Conservation (phyloP, 1,140 invertebrate species). For the Drosophila repleta region DNA sequence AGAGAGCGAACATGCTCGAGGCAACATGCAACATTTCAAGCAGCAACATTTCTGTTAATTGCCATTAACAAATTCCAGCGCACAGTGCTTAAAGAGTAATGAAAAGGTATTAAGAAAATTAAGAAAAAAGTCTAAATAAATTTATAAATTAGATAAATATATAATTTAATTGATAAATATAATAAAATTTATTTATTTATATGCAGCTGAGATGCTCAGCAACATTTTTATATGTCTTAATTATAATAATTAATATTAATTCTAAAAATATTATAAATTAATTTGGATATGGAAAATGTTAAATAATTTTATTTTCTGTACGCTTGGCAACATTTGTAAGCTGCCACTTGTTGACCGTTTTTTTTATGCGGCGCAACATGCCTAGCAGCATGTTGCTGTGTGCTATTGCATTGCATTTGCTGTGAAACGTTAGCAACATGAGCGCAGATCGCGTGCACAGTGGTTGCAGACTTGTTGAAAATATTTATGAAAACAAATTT, state of each 20-base stretch:
- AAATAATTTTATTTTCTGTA: neutral
- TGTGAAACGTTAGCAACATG: conserved; percentile 15
- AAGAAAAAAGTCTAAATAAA: neutral
- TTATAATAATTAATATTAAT: too few species aligned
- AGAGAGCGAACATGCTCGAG: neutral
- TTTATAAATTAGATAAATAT: neutral
- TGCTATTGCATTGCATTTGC: neutral
- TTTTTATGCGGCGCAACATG: conserved; percentile 46
- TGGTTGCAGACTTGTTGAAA: neutral
- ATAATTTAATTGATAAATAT: neutral
- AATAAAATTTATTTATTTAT: neutral
- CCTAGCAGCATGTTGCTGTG: conserved; percentile 33
- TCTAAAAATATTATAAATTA: too few species aligned
- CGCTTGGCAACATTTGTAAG: conserved; percentile 23
- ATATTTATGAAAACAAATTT: too few species aligned
- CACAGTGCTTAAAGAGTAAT: conserved; percentile 6
- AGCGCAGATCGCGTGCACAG: conserved; percentile 32
- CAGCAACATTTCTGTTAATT: neutral
- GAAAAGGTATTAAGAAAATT: neutral
- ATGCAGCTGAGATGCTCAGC: neutral
- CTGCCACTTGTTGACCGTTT: conserved; percentile 65
- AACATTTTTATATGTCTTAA: too few species aligned
- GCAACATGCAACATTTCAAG: conserved; percentile 12
- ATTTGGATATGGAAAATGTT: too few species aligned
- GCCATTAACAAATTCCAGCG: conserved; percentile 12